Conservation (phyloP, 2,888 invertebrate genomes). For the Phengaris alcon region DNA sequence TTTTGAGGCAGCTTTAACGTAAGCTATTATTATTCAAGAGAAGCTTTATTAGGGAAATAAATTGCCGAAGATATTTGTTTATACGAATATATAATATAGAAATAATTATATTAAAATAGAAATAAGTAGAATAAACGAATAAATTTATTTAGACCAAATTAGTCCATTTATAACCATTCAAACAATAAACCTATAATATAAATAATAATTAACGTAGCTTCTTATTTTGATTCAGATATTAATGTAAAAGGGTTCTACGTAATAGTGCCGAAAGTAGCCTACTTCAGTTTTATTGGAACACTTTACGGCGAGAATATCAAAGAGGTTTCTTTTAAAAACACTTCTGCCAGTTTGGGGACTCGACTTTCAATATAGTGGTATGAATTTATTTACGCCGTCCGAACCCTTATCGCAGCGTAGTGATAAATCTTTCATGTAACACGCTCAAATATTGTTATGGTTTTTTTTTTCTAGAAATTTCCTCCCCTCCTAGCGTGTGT, state of each 20-base stretch:
- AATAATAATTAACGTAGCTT: constrained; percentile 7
- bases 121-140: too few relatives aligned
- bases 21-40: too few relatives aligned
- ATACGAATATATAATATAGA: too few relatives aligned
- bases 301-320: constrained; percentile 51
- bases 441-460: constrained; percentile 58
- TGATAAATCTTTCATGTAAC: constrained; percentile 70
- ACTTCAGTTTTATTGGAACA: constrained; percentile 43
- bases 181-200: too few relatives aligned
- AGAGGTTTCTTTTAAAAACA: constrained; percentile 62
- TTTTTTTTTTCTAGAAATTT: constrained; percentile 61
- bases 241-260: constrained; percentile 39
- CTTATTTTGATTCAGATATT: constrained; percentile 34
- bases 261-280: constrained; percentile 32
- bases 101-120: too few relatives aligned
- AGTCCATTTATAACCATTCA: too few relatives aligned
- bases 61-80: too few relatives aligned
- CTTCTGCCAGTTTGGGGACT: constrained; percentile 54
- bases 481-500: constrained; percentile 41
- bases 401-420: constrained; percentile 42
- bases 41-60: too few relatives aligned
- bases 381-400: constrained; percentile 60
- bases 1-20: background rate
- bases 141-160: too few relatives aligned
- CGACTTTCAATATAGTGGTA: constrained; percentile 63